Evolutionary conservation across 2,113 vertebrate species (phyloP).

Genomic region (Cettia cetti): DNA sequence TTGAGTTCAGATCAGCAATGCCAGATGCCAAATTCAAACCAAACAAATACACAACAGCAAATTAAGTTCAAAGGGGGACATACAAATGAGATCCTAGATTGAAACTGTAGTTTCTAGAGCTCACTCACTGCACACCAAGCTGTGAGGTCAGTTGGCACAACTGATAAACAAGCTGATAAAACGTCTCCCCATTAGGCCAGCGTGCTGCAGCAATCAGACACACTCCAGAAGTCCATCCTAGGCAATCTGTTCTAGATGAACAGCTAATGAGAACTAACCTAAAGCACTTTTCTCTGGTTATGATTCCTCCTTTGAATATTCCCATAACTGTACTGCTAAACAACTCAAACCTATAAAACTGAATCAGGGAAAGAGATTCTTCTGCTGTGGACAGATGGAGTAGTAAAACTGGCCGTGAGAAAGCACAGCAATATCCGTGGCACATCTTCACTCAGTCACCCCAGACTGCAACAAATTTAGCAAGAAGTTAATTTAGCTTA

Average conservation of each 20-base stretch:
- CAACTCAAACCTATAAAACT: constrained; percentile 8
- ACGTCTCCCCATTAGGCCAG: neutral
- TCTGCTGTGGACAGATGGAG: constrained; percentile 35
- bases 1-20: neutral
- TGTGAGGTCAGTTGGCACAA: constrained; percentile 22
- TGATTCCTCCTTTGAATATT: constrained; percentile 29
- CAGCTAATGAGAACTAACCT: constrained; percentile 28
- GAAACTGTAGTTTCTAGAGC: neutral
- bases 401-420: neutral
- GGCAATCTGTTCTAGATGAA: constrained; percentile 45
- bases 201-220: constrained; percentile 31
- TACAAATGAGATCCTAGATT: neutral
- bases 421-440: neutral
- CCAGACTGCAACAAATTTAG: neutral
- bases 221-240: constrained; percentile 32
- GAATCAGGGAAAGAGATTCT: neutral
- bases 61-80: neutral
- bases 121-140: neutral
- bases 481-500: constrained; percentile 2
- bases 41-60: neutral
- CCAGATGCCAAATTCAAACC: neutral
- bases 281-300: neutral
- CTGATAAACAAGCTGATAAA: neutral
- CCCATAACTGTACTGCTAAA: constrained; percentile 10
- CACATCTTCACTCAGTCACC: neutral